Conservation (phyloP, 2,797 vertebrate genomes). For the Hippocampus kuda region DNA sequence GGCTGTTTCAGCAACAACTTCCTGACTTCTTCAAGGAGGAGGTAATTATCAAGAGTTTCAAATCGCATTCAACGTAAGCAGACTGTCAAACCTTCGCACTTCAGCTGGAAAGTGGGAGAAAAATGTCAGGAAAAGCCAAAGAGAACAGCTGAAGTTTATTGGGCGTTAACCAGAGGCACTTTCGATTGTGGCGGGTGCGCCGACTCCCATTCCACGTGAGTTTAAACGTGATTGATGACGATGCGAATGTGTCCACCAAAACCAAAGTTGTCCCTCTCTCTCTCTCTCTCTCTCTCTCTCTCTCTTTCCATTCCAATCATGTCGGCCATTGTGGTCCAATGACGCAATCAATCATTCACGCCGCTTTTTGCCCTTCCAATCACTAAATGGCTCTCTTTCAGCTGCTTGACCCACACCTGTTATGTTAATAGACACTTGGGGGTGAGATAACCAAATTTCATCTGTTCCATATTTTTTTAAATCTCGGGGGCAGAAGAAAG, state of each 20-base stretch:
- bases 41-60: too few relatives aligned
- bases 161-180: conserved; percentile 47
- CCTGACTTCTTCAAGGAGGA: too few relatives aligned
- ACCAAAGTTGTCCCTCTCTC: conserved; percentile 24
- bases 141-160: conserved; percentile 14
- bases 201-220: too few relatives aligned
- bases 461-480: neutral
- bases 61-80: too few relatives aligned
- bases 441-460: neutral
- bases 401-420: conserved; percentile 10
- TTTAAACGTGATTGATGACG: too few relatives aligned
- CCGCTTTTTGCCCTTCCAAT: neutral
- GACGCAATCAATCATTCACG: conserved; percentile 12
- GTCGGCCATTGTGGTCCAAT: conserved; percentile 26
- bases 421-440: neutral
- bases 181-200: conserved; percentile 5
- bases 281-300: conserved; percentile 29
- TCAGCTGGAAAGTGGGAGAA: too few relatives aligned
- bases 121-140: too few relatives aligned
- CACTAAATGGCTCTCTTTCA: conserved; percentile 24
- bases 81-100: too few relatives aligned
- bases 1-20: too few relatives aligned
- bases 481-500: neutral
- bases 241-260: conserved; percentile 23
- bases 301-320: conserved; percentile 27